Conservation (phyloP, 2,797 vertebrate species). For the Enteromius treurensis region DNA sequence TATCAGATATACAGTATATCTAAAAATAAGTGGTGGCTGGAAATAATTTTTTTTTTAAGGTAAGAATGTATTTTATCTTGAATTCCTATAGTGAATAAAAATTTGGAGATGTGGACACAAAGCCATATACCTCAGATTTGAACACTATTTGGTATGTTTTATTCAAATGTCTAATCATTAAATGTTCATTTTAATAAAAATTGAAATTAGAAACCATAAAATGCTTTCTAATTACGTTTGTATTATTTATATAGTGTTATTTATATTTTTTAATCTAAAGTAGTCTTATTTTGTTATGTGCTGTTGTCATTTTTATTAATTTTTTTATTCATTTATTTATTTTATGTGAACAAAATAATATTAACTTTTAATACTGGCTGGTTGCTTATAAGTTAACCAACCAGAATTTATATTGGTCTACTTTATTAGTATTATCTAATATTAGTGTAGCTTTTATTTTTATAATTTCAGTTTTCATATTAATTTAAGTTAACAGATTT, state of each 20-base stretch:
- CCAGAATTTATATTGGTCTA: no score
- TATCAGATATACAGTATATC: not conserved
- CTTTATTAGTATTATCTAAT: not conserved
- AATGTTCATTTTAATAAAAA: conserved; percentile 36
- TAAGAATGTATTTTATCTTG: conserved; percentile 20
- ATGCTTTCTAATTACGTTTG: not conserved
- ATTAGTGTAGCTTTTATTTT: not conserved
- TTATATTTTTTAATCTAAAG: no score
- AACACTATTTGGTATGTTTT: conserved; percentile 40
- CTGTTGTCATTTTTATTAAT: no score
- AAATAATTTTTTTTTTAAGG: not conserved
- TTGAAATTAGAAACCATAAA: not conserved
- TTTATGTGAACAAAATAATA: no score
- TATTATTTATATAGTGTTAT: not conserved
- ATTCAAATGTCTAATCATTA: conserved; percentile 23
- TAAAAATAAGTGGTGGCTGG: not conserved
- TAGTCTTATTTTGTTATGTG: no score
- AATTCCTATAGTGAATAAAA: conserved; percentile 2
- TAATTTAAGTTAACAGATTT: no score
- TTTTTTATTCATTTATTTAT: no score
- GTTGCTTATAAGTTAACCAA: no score
- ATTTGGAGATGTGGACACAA: not conserved
- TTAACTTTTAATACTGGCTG: no score
- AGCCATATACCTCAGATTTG: conserved; percentile 2
- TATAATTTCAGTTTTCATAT: not conserved